Base-by-base conservation (phyloP, 2,113 vertebrate species). In the Brachypodius melanocephalos region DNA sequence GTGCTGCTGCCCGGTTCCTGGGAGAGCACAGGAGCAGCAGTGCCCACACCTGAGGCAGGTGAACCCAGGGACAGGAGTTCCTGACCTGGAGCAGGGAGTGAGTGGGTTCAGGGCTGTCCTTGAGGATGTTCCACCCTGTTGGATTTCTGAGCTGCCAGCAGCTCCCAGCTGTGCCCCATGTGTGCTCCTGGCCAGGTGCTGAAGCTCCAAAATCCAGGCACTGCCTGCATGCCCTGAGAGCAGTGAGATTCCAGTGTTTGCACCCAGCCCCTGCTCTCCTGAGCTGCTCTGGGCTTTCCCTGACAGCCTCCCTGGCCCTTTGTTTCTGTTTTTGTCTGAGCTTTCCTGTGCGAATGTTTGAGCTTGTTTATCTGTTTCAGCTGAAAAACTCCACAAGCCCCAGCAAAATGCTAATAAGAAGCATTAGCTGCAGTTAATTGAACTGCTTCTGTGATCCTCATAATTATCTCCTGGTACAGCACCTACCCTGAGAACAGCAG, bases 351-450 rank as follows among this genome's bases (percentile, higher is more conserved):
- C 9, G 76, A 36, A 34, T 80, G 55, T 77, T 90, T 86, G 67
- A 73, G 72, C 63, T 90, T 84, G 91, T 96, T 95, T 90, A 86
- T 90, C 88, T 34, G 66, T 88, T 93, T 91, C 88, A 68, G 92
- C 85, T 62, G 93, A 89, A 94, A 93, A 89, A 66, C 80, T 81
- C 80, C 81, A 78, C 66, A 28, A 89, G 87, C 93, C 80, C 85
- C 81, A 72, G 69, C 81, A 89, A 95, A 93, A 96, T 94, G 90
- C 78, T 95, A 96, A 96, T 91, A 67, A 72, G 93, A n/a, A 93
- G 88, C 92, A 95, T 96, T 95, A 95, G 71, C 88, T 88, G 93
- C 81, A 95, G 82, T 52, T 94, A 96, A 96, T 96, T 95, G 89
- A 94, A 31, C 87, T 73, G 89, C 76, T 86, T 89, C 96, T 88